These are phyloP conservation scores for Cynopterus sphinx DNA, from an alignment of 2,797 vertebrate species.

Conservation along the genomic window DNA sequence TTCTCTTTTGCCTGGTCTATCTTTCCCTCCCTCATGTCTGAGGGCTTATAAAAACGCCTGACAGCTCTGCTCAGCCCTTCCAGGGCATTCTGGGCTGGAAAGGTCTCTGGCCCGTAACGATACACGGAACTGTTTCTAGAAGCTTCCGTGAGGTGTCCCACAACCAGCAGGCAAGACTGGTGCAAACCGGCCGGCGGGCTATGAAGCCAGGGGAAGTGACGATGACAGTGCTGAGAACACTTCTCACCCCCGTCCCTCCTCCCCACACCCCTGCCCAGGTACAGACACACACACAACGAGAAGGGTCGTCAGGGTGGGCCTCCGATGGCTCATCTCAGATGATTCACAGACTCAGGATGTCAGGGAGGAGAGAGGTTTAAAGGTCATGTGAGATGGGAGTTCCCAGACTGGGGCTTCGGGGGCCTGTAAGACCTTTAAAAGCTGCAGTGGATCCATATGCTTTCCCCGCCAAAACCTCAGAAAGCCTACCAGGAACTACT, in stretches of 20 bases:
- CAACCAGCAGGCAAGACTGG: background rate
- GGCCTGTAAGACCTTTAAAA: background rate
- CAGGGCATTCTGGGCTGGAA: background rate
- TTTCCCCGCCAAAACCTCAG: background rate
- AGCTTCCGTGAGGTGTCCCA: background rate
- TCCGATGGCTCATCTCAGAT: background rate
- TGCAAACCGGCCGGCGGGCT: background rate
- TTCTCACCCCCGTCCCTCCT: background rate
- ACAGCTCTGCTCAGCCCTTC: background rate
- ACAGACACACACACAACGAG: slow-evolving; percentile 58
- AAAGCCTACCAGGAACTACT: background rate
- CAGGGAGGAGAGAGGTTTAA: background rate
- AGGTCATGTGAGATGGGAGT: background rate
- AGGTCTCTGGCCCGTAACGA: background rate
- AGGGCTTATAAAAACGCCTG: background rate
- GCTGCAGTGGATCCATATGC: background rate
- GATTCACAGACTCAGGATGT: background rate
- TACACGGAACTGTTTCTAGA: background rate
- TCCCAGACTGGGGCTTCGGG: background rate
- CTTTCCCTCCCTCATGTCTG: background rate
- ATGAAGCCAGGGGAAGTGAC: background rate
- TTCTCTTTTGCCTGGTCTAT: background rate
- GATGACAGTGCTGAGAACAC: background rate
- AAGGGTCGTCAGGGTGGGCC: background rate
- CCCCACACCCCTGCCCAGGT: background rate